These are phyloP conservation scores for Eurypyga helias DNA, from an alignment of 2,113 vertebrate species.

Conservation along the genomic window DNA sequence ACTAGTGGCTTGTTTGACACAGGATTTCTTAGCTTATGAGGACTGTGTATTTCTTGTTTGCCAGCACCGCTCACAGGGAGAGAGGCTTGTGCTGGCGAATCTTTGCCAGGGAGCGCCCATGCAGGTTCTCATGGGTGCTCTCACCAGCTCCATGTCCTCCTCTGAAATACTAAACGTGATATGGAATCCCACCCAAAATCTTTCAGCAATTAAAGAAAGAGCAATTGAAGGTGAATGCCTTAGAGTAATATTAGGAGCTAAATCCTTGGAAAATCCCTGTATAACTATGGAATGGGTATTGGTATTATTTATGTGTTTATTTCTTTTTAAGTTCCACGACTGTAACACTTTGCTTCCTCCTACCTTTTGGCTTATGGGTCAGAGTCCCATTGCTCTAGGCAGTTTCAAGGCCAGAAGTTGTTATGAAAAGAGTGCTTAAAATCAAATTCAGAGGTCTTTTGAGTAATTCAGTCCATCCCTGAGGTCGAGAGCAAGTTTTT, in stretches of 20 bases:
- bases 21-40: background rate
- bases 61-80: fast-evolving
- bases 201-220: background rate
- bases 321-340: background rate
- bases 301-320: background rate
- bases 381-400: background rate
- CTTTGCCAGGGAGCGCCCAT: background rate
- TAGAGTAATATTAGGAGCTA: background rate
- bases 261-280: background rate
- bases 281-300: background rate
- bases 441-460: background rate
- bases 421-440: background rate
- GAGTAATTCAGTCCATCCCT: background rate
- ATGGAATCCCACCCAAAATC: background rate
- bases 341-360: background rate
- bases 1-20: background rate
- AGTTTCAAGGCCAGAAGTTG: background rate
- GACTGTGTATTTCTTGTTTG: background rate
- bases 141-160: background rate
- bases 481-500: background rate
- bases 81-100: background rate
- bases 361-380: background rate
- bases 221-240: background rate
- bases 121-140: background rate
- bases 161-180: background rate